Percentiles rank a stretch among this genome's conserved stretches.
phyloP scores from a whole-genome alignment of 2,113 vertebrate species.

The Acrocephalus arundinaceus region DNA sequence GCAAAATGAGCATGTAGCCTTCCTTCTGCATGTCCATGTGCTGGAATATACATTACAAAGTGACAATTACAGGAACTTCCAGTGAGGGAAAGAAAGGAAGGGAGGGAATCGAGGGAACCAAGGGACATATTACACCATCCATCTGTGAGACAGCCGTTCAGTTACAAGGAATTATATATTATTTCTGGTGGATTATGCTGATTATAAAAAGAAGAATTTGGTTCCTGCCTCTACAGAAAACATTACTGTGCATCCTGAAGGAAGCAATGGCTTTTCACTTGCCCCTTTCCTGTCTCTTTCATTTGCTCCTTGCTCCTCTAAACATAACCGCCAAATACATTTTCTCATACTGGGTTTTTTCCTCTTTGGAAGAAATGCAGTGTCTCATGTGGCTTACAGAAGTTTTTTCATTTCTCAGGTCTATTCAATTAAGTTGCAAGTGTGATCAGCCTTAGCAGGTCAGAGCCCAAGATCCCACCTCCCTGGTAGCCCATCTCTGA shows the following conservation, averaged over 20 bases:
- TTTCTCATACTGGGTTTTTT: neutral
- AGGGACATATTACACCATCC: constrained; percentile 75
- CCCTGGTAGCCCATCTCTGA: neutral
- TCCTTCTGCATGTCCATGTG: constrained; percentile 60
- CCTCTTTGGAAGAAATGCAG: neutral
- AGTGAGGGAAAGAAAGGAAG: constrained; percentile 58
- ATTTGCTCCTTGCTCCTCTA: neutral
- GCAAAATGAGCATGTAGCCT: constrained; percentile 49
- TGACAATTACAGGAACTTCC: constrained; percentile 69
- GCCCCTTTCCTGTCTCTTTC: neutral
- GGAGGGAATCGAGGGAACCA: neutral
- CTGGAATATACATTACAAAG: constrained; percentile 74
- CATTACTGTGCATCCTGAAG: constrained; percentile 51
- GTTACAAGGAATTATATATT: constrained; percentile 78
- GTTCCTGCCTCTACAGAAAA: constrained; percentile 42
- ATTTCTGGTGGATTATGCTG: constrained; percentile 81
- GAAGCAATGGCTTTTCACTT: constrained; percentile 71
- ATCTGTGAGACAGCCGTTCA: constrained; percentile 81
- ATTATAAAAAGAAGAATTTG: constrained; percentile 78
- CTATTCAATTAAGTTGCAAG: neutral
- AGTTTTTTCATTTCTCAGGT: neutral
- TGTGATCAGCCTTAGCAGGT: neutral
- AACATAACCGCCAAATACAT: rapidly evolving
- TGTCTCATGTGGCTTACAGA: neutral
- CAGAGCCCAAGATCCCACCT: neutral